Conservation (phyloP, 2,797 vertebrate genomes). For the Tamandua tetradactyla region DNA sequence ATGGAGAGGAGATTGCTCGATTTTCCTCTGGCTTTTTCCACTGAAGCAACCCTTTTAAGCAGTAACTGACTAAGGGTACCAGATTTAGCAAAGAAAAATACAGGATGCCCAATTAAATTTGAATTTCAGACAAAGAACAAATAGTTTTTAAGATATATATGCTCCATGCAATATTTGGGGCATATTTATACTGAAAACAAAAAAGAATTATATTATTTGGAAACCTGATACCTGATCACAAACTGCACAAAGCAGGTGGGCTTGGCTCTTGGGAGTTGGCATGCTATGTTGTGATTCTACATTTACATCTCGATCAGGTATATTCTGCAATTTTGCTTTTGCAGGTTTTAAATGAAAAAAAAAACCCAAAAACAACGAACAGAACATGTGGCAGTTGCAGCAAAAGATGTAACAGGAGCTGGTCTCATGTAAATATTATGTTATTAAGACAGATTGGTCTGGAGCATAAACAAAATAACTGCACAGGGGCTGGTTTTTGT, state of each 20-base stretch:
- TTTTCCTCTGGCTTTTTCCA: not conserved
- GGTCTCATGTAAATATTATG: slow-evolving; percentile 90
- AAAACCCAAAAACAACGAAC: not conserved
- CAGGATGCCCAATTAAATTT: not conserved
- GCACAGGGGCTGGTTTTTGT: slow-evolving; percentile 84
- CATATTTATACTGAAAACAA: too few species aligned
- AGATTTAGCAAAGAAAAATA: slow-evolving; percentile 12
- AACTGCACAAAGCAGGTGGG: not conserved
- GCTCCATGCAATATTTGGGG: too few species aligned
- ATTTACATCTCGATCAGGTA: not conserved
- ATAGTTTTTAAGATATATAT: too few species aligned
- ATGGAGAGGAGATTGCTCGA: not conserved
- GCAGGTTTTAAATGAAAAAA: not conserved
- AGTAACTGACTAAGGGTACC: not conserved
- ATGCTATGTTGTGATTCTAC: not conserved
- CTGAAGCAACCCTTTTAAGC: not conserved
- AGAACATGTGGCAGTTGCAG: slow-evolving; percentile 65
- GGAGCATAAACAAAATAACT: slow-evolving; percentile 84
- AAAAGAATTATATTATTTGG: not conserved
- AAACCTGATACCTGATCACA: not conserved
- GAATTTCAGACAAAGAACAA: slow-evolving; percentile 4
- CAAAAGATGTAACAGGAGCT: slow-evolving; percentile 75
- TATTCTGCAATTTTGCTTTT: slow-evolving; percentile 73
- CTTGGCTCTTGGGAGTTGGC: not conserved
- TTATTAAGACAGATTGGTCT: slow-evolving; percentile 88